These are phyloP conservation scores for Atherinosoma microstoma DNA, from an alignment of 2,797 vertebrate genomes.

Conservation along the genomic window DNA sequence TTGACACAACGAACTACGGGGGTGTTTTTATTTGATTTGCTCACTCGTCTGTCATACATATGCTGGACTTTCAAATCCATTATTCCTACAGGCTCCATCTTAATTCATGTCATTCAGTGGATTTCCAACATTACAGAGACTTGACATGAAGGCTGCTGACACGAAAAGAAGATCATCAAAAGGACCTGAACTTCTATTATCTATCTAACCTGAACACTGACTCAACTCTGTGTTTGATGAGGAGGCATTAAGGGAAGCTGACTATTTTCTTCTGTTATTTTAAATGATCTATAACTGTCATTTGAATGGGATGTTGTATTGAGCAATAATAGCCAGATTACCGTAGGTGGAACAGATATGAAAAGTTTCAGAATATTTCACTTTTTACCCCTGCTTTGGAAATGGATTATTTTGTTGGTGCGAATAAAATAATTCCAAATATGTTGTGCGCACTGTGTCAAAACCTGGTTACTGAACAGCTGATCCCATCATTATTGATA, in stretches of 20 bases:
- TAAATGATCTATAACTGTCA: constrained; percentile 23
- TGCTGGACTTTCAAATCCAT: constrained; percentile 13
- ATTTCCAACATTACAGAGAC: neutral
- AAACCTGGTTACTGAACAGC: no score
- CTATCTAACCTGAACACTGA: neutral
- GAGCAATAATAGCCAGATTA: constrained; percentile 15
- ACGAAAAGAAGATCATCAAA: neutral
- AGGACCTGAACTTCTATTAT: neutral
- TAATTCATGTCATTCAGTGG: neutral
- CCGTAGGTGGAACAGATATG: constrained; percentile 24
- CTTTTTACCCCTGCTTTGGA: constrained; percentile 13
- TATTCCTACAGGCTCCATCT: constrained; percentile 4
- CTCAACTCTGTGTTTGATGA: constrained; percentile 5
- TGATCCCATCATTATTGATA: no score
- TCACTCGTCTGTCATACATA: neutral
- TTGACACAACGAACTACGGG: neutral
- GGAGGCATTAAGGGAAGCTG: neutral
- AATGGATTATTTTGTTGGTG: constrained; percentile 2
- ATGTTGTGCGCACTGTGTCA: no score
- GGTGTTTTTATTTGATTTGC: constrained; percentile 3
- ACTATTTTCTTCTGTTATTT: constrained; percentile 25
- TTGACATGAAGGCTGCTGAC: neutral
- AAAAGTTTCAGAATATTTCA: constrained; percentile 31
- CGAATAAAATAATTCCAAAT: neutral
- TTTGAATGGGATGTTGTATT: constrained; percentile 28